Percentiles rank a stretch among this genome's conserved stretches.
Evolutionary conservation across 2,888 invertebrate species (phyloP).

Genomic region (Drosophila paracracens): DNA sequence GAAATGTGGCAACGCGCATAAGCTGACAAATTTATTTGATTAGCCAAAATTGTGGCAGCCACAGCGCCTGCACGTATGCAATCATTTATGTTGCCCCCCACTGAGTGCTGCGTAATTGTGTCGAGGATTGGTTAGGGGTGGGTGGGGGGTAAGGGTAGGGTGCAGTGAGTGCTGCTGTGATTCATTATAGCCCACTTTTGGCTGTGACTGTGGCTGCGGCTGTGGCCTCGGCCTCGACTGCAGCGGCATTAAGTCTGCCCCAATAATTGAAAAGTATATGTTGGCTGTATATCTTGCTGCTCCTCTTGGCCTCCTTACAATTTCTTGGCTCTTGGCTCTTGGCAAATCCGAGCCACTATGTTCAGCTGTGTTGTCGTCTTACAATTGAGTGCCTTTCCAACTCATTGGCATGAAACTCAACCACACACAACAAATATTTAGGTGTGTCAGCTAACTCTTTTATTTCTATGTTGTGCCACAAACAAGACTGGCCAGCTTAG

Average conservation of each 20-base stretch:
- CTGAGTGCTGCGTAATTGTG: constrained; percentile 44
- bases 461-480: not conserved
- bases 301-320: not conserved
- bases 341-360: constrained; percentile 35
- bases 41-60: constrained; percentile 37
- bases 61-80: constrained; percentile 57
- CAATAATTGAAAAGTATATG: constrained; percentile 28
- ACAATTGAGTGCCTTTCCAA: constrained; percentile 14
- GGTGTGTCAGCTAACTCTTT: not conserved
- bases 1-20: constrained; percentile 61
- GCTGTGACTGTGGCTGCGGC: not conserved
- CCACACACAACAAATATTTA: not conserved
- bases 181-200: constrained; percentile 17
- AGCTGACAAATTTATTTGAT: constrained; percentile 69
- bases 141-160: not conserved
- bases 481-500: not conserved
- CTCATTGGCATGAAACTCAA: not conserved
- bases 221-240: constrained; percentile 6
- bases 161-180: constrained; percentile 16
- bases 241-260: constrained; percentile 30
- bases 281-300: constrained; percentile 28
- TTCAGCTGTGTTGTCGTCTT: constrained; percentile 7
- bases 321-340: constrained; percentile 10
- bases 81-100: constrained; percentile 44
- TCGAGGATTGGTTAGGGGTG: not conserved